These are phyloP conservation scores for Calycopis cecrops DNA, from an alignment of 1,140 invertebrate species.

Conservation along the genomic window DNA sequence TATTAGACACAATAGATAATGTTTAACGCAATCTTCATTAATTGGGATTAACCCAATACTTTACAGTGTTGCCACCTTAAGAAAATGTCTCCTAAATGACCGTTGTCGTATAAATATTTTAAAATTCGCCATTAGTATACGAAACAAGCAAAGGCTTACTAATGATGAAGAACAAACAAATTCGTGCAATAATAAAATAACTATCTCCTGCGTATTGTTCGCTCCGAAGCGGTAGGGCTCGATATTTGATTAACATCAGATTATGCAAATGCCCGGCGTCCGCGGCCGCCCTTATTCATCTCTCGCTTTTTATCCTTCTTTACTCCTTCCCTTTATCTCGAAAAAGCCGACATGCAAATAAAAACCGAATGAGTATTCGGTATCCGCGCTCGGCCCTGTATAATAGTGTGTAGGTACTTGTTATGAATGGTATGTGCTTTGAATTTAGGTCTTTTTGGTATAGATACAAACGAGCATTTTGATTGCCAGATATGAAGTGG, in stretches of 20 bases:
- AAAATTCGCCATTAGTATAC: too few relatives aligned
- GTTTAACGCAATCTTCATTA: too few relatives aligned
- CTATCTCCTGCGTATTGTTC: conserved; percentile 2
- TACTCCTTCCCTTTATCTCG: conserved; percentile 59
- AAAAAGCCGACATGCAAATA: conserved; percentile 66
- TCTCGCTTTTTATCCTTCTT: conserved; percentile 59
- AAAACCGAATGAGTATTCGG: conserved; percentile 63
- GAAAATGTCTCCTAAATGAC: too few relatives aligned
- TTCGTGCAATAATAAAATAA: too few relatives aligned
- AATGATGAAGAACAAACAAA: too few relatives aligned
- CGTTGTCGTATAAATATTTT: too few relatives aligned
- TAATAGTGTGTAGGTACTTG: conserved; percentile 39
- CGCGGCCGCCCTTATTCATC: conserved; percentile 64
- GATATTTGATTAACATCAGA: conserved; percentile 72
- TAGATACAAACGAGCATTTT: too few relatives aligned
- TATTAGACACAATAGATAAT: too few relatives aligned
- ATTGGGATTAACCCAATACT: too few relatives aligned
- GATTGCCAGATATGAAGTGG: too few relatives aligned
- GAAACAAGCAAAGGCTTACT: too few relatives aligned
- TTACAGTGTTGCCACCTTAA: too few relatives aligned
- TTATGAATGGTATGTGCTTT: conserved; percentile 51
- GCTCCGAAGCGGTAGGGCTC: conserved; percentile 36
- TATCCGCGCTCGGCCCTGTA: conserved; percentile 40
- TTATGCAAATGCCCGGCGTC: conserved; percentile 69
- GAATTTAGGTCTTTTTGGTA: conserved; percentile 25